Evolutionary conservation across 2,113 vertebrate species (phyloP), one percentile per base, ranked within the genome.

Genomic region (Chascanopsetta lugubris): DNA sequence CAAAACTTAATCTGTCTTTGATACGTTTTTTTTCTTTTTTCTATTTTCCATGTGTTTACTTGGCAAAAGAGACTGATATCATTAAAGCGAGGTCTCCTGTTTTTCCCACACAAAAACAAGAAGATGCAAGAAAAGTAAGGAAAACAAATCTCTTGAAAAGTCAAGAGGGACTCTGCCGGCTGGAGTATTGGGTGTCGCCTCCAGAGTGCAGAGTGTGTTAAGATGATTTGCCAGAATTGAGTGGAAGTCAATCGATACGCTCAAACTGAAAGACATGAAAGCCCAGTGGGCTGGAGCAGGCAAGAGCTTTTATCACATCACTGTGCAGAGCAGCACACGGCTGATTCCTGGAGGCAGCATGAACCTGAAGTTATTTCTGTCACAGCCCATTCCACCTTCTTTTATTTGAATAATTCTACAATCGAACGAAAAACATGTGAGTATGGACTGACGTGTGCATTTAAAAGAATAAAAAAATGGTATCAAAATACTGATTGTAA

Each of bases 171-270:
- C n/a, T 45, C 42, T 21, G 42, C 15, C 11, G 42, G 42, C 8
- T 45, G 42, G 18, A 45, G 42, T 45, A 45, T 45, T 17, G 42
- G 18, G n/a, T 45, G n/a, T 45, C 21, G 42, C 18, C 42, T n/a
- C 8, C n/a, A 21, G 42, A 45, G 42, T 45, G 18, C 18, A 21
- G 18, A 21, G 42, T 45, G 42, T 45, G 42, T 45, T 45, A 1
- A 45, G n/a, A 45, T 45, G 42, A 45, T 21, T 20, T 18, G 42
- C 18, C n/a, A 45, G 42, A 20, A 45, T 45, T 3, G 42, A 45
- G 42, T 21, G 42, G 42, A 45, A 45, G 42, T 45, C n/a, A 45
- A 45, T 45, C n/a, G 21, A 45, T 45, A 45, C 10, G 42, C 18
- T 21, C 9, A 45, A 45, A 8, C 42, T 17, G 11, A 45, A 45